phyloP scores from a whole-genome alignment of 2,888 invertebrate species.

The Halocaridina rubra region DNA sequence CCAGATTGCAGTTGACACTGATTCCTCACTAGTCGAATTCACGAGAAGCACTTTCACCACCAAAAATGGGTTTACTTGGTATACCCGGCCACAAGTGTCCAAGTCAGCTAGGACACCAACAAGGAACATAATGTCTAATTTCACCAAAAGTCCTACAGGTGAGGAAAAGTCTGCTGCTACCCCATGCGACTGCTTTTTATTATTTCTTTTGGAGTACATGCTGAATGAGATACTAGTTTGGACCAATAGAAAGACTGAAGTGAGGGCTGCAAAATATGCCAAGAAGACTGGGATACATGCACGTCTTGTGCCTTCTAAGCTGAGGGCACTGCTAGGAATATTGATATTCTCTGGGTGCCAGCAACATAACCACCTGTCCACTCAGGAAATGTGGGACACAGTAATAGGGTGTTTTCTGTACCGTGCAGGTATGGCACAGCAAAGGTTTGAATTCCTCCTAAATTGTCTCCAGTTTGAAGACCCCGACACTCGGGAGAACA shows the following conservation, averaged over 20 bases:
- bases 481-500: constrained; percentile 5
- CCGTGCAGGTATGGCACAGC: constrained; percentile 5
- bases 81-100: constrained; percentile 9
- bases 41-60: neutral
- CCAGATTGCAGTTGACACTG: neutral
- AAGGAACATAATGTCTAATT: neutral
- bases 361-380: neutral
- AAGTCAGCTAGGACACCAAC: neutral
- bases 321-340: constrained; percentile 27
- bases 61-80: neutral
- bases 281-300: neutral
- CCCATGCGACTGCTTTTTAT: neutral
- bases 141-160: neutral
- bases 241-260: constrained; percentile 9
- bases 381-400: constrained; percentile 12
- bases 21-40: constrained; percentile 1
- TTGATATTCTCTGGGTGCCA: constrained; percentile 18
- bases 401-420: neutral
- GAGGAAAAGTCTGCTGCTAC: neutral
- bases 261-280: neutral
- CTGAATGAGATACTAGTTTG: neutral
- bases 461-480: constrained; percentile 33
- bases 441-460: constrained; percentile 15
- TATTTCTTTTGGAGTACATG: neutral
- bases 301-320: neutral